Evolutionary conservation across 2,797 vertebrate species (phyloP), one percentile per base, ranked within the genome.

Genomic region (Podarcis siculus): DNA sequence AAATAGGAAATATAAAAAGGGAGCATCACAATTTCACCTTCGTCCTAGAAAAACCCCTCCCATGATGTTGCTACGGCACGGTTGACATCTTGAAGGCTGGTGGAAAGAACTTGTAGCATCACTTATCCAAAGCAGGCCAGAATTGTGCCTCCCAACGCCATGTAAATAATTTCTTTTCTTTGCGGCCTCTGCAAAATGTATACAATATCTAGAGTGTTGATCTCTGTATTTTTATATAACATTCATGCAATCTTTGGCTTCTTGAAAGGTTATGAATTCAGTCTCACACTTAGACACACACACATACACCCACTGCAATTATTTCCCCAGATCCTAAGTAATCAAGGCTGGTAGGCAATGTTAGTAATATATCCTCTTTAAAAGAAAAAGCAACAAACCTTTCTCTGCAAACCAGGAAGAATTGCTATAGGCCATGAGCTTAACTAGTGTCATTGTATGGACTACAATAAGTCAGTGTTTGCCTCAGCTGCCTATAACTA

Each of bases 391-490:
- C 1, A 12, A 49, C 49, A 49, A 49, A 49, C 49, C 49, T 21
- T 61, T 61, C 58, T 21, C 21, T 19, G 58, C 58, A 61, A 61
- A 61, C 58, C 49, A 49, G 21, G 19, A 21, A 61, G 58, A 61
- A 61, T 61, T 61, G 61, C 17, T 21, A 64, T 23, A 64, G 61
- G 21, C 35, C 39, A 73, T 87, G 9, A 45, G 45, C 45, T 79
- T 94, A 93, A 91, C 91, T 95, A 88, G 90, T 0, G 0, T 87
- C 87, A 83, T 96, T 96, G 91, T 96, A 86, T 66, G 5, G 23
- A 85, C 82, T 87, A 96, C 95, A 96, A 90, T 94, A 82, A 92
- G 89, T 95, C 85, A 90, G 85, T 94, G 93, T 96, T 90, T 90
- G 71, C 83, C 71, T 32, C 1, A 45, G 86, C 89, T 0, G 86